phyloP scores from a whole-genome alignment of 2,113 vertebrate species.

The Hipposideros armiger region DNA sequence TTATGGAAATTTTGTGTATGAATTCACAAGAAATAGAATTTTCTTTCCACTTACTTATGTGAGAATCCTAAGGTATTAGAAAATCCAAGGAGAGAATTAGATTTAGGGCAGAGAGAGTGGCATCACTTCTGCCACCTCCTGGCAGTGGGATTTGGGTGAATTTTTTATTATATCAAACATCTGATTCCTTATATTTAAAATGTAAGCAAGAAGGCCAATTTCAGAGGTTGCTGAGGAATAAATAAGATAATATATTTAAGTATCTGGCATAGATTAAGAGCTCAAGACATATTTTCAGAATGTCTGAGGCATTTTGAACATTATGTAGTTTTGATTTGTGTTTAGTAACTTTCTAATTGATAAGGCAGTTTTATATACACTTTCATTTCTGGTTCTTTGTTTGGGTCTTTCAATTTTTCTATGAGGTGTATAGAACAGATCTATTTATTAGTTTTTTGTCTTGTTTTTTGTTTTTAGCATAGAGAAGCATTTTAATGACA shows the following conservation, averaged over 20 bases:
- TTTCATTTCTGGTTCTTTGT: background rate
- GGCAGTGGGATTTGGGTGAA: background rate
- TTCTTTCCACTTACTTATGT: constrained; percentile 40
- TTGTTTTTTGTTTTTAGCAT: background rate
- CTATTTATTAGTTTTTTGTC: background rate
- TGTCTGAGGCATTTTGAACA: background rate
- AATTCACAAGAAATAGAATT: constrained; percentile 29
- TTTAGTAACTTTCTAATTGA: constrained; percentile 1
- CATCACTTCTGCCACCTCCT: background rate
- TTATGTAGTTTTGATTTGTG: background rate
- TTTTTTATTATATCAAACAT: background rate
- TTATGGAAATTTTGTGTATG: constrained; percentile 52
- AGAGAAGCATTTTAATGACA: background rate
- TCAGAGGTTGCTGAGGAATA: background rate
- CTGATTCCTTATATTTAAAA: background rate
- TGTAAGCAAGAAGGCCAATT: background rate
- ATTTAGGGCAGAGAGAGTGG: background rate
- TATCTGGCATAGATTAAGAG: background rate
- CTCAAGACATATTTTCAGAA: background rate
- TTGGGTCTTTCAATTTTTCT: constrained; percentile 8
- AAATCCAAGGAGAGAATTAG: background rate
- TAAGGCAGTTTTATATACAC: background rate
- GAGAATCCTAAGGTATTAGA: background rate
- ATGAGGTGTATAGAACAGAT: background rate
- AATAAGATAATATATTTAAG: background rate